Evolutionary conservation across 64 coral and sea anemone species (phyloP).

Genomic region (Trachythela sp.): DNA sequence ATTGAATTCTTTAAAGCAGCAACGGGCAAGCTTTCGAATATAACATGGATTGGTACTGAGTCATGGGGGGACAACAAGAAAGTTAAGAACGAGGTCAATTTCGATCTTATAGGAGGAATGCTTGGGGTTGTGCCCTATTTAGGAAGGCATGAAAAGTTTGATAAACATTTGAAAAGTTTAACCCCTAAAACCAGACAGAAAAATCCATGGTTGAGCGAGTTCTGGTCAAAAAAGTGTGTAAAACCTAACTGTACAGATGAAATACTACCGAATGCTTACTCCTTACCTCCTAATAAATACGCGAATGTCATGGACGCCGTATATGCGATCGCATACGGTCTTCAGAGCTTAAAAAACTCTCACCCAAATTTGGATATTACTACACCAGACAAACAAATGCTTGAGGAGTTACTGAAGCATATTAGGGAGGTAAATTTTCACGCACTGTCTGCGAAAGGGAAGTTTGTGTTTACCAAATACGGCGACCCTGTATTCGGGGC

Average conservation of each 20-base stretch:
- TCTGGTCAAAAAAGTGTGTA: conserved; percentile 47
- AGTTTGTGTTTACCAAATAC: conserved; percentile 58
- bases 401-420: conserved; percentile 55
- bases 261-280: conserved; percentile 38
- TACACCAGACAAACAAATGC: background rate
- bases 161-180: conserved; percentile 54
- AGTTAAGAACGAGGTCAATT: conserved; percentile 53
- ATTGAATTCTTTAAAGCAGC: conserved; percentile 71
- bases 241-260: conserved; percentile 9
- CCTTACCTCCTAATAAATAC: conserved; percentile 68
- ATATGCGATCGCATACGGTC: conserved; percentile 63
- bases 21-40: conserved; percentile 40
- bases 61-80: conserved; percentile 80
- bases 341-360: conserved; percentile 61
- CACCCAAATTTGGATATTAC: background rate
- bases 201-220: conserved; percentile 88
- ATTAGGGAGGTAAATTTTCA: conserved; percentile 65
- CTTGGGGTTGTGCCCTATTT: conserved; percentile 74
- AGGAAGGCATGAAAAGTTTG: conserved; percentile 66
- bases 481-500: conserved; percentile 78
- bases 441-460: conserved; percentile 51
- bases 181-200: conserved; percentile 58
- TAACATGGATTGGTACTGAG: conserved; percentile 89
- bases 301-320: conserved; percentile 96
- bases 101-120: conserved; percentile 65